Base-by-base conservation (phyloP, 64 coral and sea anemone genomes). In the Pocillopora verrucosa region DNA sequence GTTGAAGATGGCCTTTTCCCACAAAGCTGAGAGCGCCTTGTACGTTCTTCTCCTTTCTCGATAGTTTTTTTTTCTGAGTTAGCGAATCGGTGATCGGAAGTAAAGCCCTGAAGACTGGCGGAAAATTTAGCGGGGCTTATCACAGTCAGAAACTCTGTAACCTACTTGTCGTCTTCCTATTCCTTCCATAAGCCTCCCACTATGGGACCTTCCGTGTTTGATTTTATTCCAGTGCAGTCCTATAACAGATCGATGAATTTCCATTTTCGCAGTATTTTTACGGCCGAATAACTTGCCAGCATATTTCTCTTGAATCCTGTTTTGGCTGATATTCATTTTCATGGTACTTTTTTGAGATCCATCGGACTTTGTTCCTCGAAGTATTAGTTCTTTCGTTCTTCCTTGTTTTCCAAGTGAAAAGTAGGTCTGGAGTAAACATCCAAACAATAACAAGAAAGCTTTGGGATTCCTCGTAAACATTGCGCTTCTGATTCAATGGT, bases 401-500 rank as follows among this genome's bases (percentile, higher is more conserved):
- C 4, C 80, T 63, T n/a, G 80, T 37, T 65, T 67, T 65, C 80
- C 80, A 81, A 35, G 1, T 14, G 36, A 81, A 37, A 36, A 17
- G 19, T 0, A 41, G 70, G 72, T 22, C 36, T 41, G n/a, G 72
- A 72, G 30, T 72, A 85, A 84, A 72, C 82, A 85, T 85, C 82
- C 45, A 85, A 85, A 85, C 36, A 85, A 72, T 51, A 85, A 85
- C 82, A 85, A 67, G 61, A 83, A n/a, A 22, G 41, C 10, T 70
- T 51, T 37, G 10, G 12, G 20, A 72, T 72, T 85, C 58, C 19
- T 85, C 38, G 56, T 16, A 10, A 83, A 83, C 82, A 85, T 85
- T 17, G 36, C 34, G 17, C 72, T 4, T 22, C 56, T 57, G 36
- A 41, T 15, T 17, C 65, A 85, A 72, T n/a, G 30, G 57, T 26